Evolutionary conservation across 1,140 invertebrate species (phyloP), one percentile per base, ranked within the genome.

Genomic region (Metaphire vulgaris): DNA sequence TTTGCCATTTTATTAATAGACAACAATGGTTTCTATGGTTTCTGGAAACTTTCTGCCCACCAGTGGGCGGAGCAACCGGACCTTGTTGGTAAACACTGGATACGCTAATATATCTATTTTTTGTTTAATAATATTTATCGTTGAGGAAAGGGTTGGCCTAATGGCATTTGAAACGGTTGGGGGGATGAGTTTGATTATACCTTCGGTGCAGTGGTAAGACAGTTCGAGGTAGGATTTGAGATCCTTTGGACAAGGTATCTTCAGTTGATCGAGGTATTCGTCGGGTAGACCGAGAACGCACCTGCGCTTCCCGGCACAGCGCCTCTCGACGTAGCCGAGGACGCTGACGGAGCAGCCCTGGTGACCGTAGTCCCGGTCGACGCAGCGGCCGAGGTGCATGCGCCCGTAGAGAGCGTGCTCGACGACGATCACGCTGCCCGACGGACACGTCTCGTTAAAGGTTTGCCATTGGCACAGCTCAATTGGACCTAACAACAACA

Each of bases 161-260:
- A n/a, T n/a, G n/a, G n/a, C n/a, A n/a, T n/a, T n/a, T n/a, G n/a
- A n/a, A n/a, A n/a, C n/a, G n/a, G n/a, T n/a, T n/a, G n/a, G n/a
- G n/a, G n/a, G n/a, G n/a, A n/a, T n/a, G n/a, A n/a, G n/a, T n/a
- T n/a, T n/a, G n/a, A n/a, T n/a, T n/a, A 12, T 56, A 73, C 72
- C 72, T 73, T 33, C 15, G 33, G 56, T 21, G 32, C 72, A 73
- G 72, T 56, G 41, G 34, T 73, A 73, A 30, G 72, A 21, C 6
- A 73, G 26, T 73, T 73, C 72, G 32, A 73, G 72, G 41, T 73
- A 73, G 72, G 72, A 34, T 30, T 73, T 73, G 6, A 73, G 72
- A 16, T 73, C 72, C 1, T 32, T 29, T 1, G 72, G 72, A 64
- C 72, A 73, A 1, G 41, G 33, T 6, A 26, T 33, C 1, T 34